Conservation (phyloP, 2,797 vertebrate genomes). For the Danio albolineatus region DNA sequence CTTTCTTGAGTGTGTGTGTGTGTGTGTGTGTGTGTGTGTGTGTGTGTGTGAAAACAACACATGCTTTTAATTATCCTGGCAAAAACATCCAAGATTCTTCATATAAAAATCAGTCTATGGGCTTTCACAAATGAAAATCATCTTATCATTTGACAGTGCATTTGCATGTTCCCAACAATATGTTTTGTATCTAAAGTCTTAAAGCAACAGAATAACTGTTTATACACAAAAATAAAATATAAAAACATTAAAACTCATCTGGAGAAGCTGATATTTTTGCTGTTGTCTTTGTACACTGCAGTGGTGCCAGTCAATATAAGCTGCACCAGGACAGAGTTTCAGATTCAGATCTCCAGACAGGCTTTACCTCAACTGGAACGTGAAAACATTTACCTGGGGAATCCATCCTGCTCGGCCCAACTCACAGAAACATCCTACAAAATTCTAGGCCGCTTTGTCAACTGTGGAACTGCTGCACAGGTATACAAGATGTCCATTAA, state of each 20-base stretch:
- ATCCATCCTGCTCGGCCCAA: slow-evolving; percentile 86
- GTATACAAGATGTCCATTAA: slow-evolving; percentile 60
- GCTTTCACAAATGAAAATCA: neutral
- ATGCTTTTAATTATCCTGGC: too few relatives aligned
- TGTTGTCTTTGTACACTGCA: slow-evolving; percentile 63
- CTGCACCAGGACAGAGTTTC: slow-evolving; percentile 95
- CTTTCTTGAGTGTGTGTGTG: too few relatives aligned
- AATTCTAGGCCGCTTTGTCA: slow-evolving; percentile 93
- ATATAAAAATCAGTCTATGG: too few relatives aligned
- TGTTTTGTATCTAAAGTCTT: neutral
- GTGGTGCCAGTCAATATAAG: slow-evolving; percentile 94
- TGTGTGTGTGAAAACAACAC: too few relatives aligned
- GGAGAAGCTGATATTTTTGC: neutral
- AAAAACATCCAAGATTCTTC: too few relatives aligned
- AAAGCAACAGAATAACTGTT: neutral
- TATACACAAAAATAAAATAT: neutral
- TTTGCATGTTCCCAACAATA: neutral
- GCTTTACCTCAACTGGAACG: slow-evolving; percentile 88
- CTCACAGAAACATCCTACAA: slow-evolving; percentile 85
- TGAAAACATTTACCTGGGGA: slow-evolving; percentile 90
- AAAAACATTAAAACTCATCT: neutral
- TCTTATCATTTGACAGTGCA: neutral
- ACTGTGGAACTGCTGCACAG: slow-evolving; percentile 91
- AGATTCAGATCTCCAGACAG: slow-evolving; percentile 89
- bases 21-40: too few relatives aligned